These are phyloP conservation scores for Rhinolophus ferrumequinum DNA, from an alignment of 2,113 vertebrate genomes.

Conservation along the genomic window DNA sequence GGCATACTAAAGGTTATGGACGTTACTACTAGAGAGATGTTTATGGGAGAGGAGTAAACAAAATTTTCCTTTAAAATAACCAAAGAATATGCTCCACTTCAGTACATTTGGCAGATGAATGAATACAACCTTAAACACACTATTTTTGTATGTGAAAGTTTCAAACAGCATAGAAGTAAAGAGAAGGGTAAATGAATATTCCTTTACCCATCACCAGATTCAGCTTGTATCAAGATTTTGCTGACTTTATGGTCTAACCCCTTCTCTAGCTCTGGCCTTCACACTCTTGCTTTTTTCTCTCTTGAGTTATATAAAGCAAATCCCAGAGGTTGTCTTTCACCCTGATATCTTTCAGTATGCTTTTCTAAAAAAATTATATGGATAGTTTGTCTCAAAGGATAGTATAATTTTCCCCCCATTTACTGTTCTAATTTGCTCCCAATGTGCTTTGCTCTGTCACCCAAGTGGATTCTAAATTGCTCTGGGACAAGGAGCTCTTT, in stretches of 20 bases:
- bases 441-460: not conserved
- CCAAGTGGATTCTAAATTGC: not conserved
- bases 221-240: not conserved
- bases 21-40: not conserved
- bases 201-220: not conserved
- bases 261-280: not conserved
- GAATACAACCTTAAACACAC: not conserved
- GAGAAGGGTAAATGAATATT: not conserved
- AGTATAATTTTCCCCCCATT: not conserved
- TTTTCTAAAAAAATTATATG: not conserved
- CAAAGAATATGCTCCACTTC: not conserved
- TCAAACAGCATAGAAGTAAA: not conserved
- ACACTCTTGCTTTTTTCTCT: not conserved
- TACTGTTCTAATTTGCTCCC: not conserved
- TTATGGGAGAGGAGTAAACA: not conserved
- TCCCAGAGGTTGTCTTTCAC: not conserved
- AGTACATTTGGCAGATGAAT: not conserved
- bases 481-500: not conserved
- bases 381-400: not conserved
- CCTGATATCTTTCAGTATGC: not conserved
- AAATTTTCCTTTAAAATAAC: constrained; percentile 7
- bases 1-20: not conserved
- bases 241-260: not conserved
- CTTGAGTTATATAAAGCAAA: not conserved
- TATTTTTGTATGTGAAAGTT: not conserved